Base-by-base conservation (phyloP, 2,113 vertebrate species). In the Calyptomena viridis region DNA sequence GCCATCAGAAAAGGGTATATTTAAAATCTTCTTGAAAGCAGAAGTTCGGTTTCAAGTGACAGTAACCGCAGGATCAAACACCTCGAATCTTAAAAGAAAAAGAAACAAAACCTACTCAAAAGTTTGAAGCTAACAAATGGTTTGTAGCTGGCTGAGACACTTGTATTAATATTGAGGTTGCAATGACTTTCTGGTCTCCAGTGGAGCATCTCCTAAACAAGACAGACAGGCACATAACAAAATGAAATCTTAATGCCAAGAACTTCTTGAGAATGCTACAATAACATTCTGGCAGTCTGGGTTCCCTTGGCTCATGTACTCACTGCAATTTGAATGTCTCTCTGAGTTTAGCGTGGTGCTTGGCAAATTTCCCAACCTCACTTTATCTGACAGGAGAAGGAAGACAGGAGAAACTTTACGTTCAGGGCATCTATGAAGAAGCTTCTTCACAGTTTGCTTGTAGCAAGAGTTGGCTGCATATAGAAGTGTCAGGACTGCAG, bases 341-440 rank as follows among this genome's bases (percentile, higher is more conserved):
- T 95, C 91, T 95, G 9, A 6, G 72, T 94, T 96, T 93, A 90
- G 76, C 27, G 1, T 92, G 92, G 82, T 94, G 86, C 80, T 93
- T 97, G 96, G 95, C 94, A 39, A 64, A 52, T 69, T 94, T 90
- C 93, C 88, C 89, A 96, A 93, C 84, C 77, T 84, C 84, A 72
- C 76, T 81, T 95, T 97, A 87, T 84, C 80, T 87, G 83, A 47
- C 46, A 47, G 21, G 76, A 83, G 86, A 93, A 50, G n/a, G n/a
- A n/a, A n/a, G n/a, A n/a, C n/a, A n/a, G n/a, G n/a, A n/a, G n/a
- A n/a, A n/a, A n/a, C n/a, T n/a, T n/a, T n/a, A n/a, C n/a, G n/a
- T n/a, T n/a, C n/a, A n/a, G n/a, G n/a, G n/a, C n/a, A n/a, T n/a
- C n/a, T n/a, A n/a, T n/a, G n/a, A n/a, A n/a, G n/a, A n/a, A n/a